Percentiles rank a stretch among this genome's conserved stretches.
phyloP scores from a whole-genome alignment of 2,888 invertebrate genomes.

The Pterostichus niger region DNA sequence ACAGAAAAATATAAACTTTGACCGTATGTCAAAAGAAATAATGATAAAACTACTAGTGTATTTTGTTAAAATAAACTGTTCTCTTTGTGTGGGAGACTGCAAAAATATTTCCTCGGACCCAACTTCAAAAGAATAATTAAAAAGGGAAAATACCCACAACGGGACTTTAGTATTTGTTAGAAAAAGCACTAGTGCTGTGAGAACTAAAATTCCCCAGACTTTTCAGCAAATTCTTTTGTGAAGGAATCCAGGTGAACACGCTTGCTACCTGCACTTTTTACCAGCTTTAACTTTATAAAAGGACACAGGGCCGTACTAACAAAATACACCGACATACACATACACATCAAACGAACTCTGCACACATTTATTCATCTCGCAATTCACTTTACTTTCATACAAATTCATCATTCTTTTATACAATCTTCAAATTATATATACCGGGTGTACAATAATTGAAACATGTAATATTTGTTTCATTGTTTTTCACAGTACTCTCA shows the following conservation, averaged over 20 bases:
- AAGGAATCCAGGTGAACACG: conserved; percentile 41
- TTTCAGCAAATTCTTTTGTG: conserved; percentile 43
- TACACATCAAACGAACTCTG: no score
- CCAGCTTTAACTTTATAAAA: conserved; percentile 24
- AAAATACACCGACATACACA: no score
- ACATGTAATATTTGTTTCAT: no score
- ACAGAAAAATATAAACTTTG: neutral
- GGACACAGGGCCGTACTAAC: neutral
- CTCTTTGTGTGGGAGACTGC: conserved; percentile 27
- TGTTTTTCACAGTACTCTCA: no score
- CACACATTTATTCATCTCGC: no score
- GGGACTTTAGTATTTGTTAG: conserved; percentile 18
- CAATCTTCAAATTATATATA: no score
- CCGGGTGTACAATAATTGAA: no score
- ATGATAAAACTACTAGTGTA: conserved; percentile 17
- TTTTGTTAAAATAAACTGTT: conserved; percentile 36
- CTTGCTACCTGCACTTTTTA: conserved; percentile 34
- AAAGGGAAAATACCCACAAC: conserved; percentile 42
- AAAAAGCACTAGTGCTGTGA: conserved; percentile 38
- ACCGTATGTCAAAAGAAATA: conserved; percentile 3
- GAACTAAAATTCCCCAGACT: conserved; percentile 47
- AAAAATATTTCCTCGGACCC: conserved; percentile 37
- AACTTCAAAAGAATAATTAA: conserved; percentile 52
- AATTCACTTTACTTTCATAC: no score
- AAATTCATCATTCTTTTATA: no score